Evolutionary conservation across 2,888 invertebrate species (phyloP), one percentile per base, ranked within the genome.

Genomic region (Stegophylla sp.): DNA sequence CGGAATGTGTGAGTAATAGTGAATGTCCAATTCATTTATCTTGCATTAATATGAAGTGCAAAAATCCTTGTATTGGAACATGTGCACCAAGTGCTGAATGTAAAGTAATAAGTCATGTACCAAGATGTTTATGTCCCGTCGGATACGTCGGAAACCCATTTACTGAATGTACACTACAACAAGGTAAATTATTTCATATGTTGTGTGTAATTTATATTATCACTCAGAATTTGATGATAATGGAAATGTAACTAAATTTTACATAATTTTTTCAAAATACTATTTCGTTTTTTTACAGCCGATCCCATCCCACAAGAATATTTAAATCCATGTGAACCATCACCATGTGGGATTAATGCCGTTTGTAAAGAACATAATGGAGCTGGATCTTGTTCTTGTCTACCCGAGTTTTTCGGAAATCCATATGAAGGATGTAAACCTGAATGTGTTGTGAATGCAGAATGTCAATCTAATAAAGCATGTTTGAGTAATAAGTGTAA

Each of bases 401-500:
- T 90, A 72, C 89, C 91, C 69, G 91, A 90, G 83, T 91, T 91
- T 85, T 90, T 91, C 83, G 94, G 94, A 82, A 92, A 93, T 86
- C 93, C 94, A 43, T 92, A 92, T 84, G 92, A 92, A 87, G 91
- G 91, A 41, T 93, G 93, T 86, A 89, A 91, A 71, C 93, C 93
- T 20, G 93, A 93, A 87, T 93, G 93, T 86, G 88, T 91, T 0
- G 86, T 91, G 53, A 91, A 92, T 85, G 90, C 92, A 0, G 93
- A 93, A 85, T 93, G 93, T 86, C 87, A 91, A 48, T 91, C 92
- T 1, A 92, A 94, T 85, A 93, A 92, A 86, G 92, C 94, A 64
- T 96, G 96, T 85, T 89, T 92, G 61, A 90, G 92, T 84, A 93
- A 93, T 86, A 94, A 94, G 86, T 96, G 96, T 85, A 89, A 89